These are phyloP conservation scores for Drosophila yakuba DNA, from an alignment of 1,140 invertebrate genomes.

Conservation along the genomic window DNA sequence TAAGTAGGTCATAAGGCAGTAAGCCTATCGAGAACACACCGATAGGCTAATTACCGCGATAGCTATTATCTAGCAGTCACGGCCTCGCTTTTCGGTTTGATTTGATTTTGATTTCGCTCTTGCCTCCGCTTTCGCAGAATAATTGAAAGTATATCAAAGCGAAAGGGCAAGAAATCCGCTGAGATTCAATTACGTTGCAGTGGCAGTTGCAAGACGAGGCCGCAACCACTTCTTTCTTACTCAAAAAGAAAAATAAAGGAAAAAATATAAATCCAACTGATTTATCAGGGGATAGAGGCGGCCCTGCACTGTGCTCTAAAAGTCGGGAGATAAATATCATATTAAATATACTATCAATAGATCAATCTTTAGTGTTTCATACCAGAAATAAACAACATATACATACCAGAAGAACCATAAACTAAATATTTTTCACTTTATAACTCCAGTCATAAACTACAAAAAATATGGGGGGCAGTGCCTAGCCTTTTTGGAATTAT, in stretches of 20 bases:
- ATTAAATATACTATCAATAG: too few relatives aligned
- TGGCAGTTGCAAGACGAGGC: slow-evolving; percentile 8
- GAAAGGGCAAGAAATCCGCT: slow-evolving; percentile 28
- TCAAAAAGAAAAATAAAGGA: not conserved
- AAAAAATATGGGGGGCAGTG: too few relatives aligned
- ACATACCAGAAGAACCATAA: too few relatives aligned
- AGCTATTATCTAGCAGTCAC: slow-evolving; percentile 47
- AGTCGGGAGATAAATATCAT: too few relatives aligned
- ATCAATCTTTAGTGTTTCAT: too few relatives aligned
- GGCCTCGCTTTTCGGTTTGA: slow-evolving; percentile 2
- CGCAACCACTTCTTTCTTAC: not conserved
- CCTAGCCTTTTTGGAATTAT: too few relatives aligned
- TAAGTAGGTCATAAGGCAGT: slow-evolving; percentile 60
- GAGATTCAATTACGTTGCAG: slow-evolving; percentile 43
- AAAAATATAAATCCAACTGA: not conserved
- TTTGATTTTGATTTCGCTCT: slow-evolving; percentile 2
- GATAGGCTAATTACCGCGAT: slow-evolving; percentile 37
- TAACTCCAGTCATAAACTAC: too few relatives aligned
- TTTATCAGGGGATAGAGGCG: not conserved
- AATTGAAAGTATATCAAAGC: slow-evolving; percentile 68
- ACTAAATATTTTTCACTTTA: too few relatives aligned
- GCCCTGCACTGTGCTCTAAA: too few relatives aligned
- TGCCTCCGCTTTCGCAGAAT: slow-evolving; percentile 43
- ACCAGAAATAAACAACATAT: too few relatives aligned
- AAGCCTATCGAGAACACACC: slow-evolving; percentile 10